Percentiles rank a stretch among this genome's conserved stretches.
These are phyloP conservation scores for Festucalex cinctus DNA, from an alignment of 2,113 vertebrate species.

Conservation along the genomic window DNA sequence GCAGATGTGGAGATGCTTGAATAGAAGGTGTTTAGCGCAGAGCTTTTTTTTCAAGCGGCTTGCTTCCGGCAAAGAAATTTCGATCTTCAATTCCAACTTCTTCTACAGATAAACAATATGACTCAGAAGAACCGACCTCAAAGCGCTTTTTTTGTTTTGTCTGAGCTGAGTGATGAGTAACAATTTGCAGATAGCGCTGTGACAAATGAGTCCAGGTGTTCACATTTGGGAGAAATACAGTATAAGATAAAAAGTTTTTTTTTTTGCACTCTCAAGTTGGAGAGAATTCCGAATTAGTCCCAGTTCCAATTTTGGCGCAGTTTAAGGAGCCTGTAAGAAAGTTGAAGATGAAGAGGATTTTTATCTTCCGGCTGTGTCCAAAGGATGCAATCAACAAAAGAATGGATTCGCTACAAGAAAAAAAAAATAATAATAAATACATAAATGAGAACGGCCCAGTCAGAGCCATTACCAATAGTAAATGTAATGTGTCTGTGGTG, in stretches of 20 bases:
- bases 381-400: not conserved
- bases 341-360: not conserved
- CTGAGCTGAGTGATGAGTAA: not conserved
- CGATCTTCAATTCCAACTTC: constrained; percentile 35
- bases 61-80: constrained; percentile 38
- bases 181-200: not conserved
- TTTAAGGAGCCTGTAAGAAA: not conserved
- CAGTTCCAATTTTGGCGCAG: not conserved
- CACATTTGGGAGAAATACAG: not conserved
- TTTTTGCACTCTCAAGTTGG: not conserved
- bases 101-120: constrained; percentile 10
- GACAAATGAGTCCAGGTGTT: not conserved
- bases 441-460: not conserved
- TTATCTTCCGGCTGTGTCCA: not conserved
- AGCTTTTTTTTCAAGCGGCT: constrained; percentile 41
- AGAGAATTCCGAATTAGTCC: not conserved
- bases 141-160: constrained; percentile 11
- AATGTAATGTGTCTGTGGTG: too few relatives aligned
- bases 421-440: too few relatives aligned
- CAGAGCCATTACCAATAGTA: not conserved
- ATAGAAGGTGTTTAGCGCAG: constrained; percentile 51
- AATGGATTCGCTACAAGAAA: not conserved
- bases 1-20: constrained; percentile 49
- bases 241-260: too few relatives aligned
- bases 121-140: not conserved